Conservation (phyloP, 37 sponge, comb jelly and placozoan species). For the Spongilla lacustris region DNA sequence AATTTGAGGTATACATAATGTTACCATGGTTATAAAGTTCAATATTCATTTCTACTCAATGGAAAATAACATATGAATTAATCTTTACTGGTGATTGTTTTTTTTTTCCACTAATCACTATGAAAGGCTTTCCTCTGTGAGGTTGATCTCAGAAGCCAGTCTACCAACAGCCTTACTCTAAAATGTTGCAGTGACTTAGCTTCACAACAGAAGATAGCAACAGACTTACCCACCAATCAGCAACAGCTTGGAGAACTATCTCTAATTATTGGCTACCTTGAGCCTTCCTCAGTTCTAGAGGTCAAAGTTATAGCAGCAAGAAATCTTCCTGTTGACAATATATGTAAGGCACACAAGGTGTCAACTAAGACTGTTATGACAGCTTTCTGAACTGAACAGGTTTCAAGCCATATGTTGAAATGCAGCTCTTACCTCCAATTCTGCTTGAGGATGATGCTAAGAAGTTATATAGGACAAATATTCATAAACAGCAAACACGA, state of each 20-base stretch:
- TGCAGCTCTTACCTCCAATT: constrained; percentile 16
- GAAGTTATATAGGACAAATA: constrained; percentile 21
- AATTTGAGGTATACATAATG: constrained; percentile 18
- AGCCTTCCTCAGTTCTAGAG: neutral
- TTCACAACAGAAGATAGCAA: neutral
- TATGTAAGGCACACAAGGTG: neutral
- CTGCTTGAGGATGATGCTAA: constrained; percentile 8
- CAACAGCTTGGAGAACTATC: neutral
- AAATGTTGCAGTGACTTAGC: neutral
- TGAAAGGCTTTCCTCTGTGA: neutral
- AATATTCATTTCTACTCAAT: no score
- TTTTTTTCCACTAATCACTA: neutral
- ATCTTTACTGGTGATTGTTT: no score
- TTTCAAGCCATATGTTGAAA: constrained; percentile 47
- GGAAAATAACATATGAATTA: no score
- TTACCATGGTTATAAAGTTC: neutral
- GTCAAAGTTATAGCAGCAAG: neutral
- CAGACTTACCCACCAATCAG: neutral
- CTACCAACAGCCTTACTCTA: neutral
- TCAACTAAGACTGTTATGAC: neutral
- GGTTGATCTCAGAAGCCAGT: neutral
- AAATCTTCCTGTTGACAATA: neutral
- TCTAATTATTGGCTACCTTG: neutral
- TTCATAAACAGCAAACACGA: constrained; percentile 31
- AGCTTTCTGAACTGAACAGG: neutral